Evolutionary conservation across 1,140 invertebrate genomes (phyloP), one percentile per base, ranked within the genome.

Genomic region (Brachionus asplanchnoidis): DNA sequence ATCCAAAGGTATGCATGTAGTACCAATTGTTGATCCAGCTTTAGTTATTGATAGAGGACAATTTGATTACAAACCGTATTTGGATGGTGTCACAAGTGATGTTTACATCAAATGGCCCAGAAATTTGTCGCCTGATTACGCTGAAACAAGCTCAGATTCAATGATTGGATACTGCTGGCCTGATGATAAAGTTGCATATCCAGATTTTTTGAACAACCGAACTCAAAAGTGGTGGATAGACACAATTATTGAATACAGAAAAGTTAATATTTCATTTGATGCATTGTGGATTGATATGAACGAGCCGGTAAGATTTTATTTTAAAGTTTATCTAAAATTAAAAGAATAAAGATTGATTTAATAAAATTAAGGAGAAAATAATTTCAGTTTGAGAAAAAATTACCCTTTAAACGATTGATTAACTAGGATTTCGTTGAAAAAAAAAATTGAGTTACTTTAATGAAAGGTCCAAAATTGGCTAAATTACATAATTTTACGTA

Each of bases 131-230:
- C 79, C 84, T 5, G 87, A 87, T 32, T 83, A 86, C 44, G 68
- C 90, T 89, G 79, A 82, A 20, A 82, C 79, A 12, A 82, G 36
- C 3, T 65, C 53, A 42, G 53, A 60, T 42, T 65, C 36, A 32
- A 82, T 82, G 79, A 95, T 88, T 96, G 94, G 93, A 90, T 92
- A 1, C 92, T 94, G 95, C n/a, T 96, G 95, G 95, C 90, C 89
- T 3, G 91, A 90, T 36, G 91, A 91, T 0, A 73, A 77, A 95
- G 94, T 1, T 93, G 93, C 8, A 96, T 93, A 68, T 92, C 94
- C 94, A 0, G 95, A 97, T 90, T 96, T 96, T 87, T 94, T 93
- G 3, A 91, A 95, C 89, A 94, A 94, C 0, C 92, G 93, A 68
- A 91, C 93, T 0, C 90, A 91, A 1, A 88, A 92, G 2, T 97